Conservation (phyloP, 2,113 vertebrate genomes). For the Oreotragus oreotragus region DNA sequence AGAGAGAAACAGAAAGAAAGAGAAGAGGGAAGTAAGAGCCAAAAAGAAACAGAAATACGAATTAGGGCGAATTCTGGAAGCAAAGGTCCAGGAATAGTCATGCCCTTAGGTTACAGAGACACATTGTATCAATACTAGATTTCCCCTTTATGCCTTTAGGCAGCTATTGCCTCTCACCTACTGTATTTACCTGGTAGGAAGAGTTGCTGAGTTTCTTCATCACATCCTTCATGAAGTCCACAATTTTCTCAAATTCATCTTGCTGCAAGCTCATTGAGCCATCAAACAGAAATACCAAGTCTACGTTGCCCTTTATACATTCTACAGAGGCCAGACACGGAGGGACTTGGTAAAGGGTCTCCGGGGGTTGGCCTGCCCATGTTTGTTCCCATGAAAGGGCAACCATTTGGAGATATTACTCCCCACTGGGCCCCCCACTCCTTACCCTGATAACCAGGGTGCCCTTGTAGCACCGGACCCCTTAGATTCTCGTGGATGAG, state of each 20-base stretch:
- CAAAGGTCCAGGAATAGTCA: not conserved
- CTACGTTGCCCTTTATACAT: slow-evolving; percentile 82
- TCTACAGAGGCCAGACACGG: slow-evolving; percentile 69
- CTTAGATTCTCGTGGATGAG: slow-evolving; percentile 65
- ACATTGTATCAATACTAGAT: not conserved
- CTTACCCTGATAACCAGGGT: slow-evolving; percentile 82
- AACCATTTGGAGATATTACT: not conserved
- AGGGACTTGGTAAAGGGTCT: not conserved
- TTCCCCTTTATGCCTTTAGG: not conserved
- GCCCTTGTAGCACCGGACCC: slow-evolving; percentile 5
- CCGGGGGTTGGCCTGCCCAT: not conserved
- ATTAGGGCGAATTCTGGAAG: not conserved
- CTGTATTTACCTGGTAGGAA: slow-evolving; percentile 81
- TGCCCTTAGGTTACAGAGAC: not conserved
- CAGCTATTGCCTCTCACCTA: not conserved
- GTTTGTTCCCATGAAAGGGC: not conserved
- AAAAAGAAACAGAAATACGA: not conserved
- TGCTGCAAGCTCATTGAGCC: slow-evolving; percentile 79
- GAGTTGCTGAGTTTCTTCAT: slow-evolving; percentile 79
- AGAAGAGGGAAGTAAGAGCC: not conserved
- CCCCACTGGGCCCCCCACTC: not conserved
- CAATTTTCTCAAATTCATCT: slow-evolving; percentile 76
- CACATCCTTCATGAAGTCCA: slow-evolving; percentile 82
- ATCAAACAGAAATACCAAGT: slow-evolving; percentile 88
- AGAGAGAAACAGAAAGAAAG: not conserved